Evolutionary conservation across 1,140 invertebrate genomes (phyloP).

Genomic region (Lethocerus indicus): DNA sequence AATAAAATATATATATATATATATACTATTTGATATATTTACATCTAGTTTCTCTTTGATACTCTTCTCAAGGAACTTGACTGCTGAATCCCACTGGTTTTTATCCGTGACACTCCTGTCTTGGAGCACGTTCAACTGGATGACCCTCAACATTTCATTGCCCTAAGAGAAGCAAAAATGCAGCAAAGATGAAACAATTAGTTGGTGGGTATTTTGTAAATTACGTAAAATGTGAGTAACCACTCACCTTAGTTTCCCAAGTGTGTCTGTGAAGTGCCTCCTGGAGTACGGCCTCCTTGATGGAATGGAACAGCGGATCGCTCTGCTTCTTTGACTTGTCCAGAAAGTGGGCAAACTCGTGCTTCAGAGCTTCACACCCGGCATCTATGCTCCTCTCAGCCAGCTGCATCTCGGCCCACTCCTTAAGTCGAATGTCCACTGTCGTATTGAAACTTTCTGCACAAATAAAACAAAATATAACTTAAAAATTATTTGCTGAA

Average conservation of each 20-base stretch:
- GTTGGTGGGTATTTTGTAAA: background rate
- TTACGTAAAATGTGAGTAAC: background rate
- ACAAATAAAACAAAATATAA: conserved; percentile 17
- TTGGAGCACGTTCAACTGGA: conserved; percentile 89
- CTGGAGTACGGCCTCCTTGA: conserved; percentile 77
- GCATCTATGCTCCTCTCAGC: conserved; percentile 67
- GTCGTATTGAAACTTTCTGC: conserved; percentile 87
- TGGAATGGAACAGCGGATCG: conserved; percentile 78
- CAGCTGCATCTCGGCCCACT: conserved; percentile 84
- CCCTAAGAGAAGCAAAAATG: conserved; percentile 25
- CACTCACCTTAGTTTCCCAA: conserved; percentile 75
- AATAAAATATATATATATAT: no score
- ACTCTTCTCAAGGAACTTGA: conserved; percentile 73
- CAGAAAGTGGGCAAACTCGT: conserved; percentile 72
- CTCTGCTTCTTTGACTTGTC: conserved; percentile 46
- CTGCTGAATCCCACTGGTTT: conserved; percentile 83
- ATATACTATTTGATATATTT: no score
- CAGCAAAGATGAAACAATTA: background rate
- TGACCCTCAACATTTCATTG: conserved; percentile 68
- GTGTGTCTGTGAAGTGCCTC: conserved; percentile 69
- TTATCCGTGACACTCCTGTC: conserved; percentile 85
- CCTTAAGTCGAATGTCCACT: conserved; percentile 89
- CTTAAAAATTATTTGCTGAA: background rate
- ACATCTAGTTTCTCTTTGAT: conserved; percentile 56
- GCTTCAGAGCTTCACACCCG: conserved; percentile 73